phyloP scores from a whole-genome alignment of 37 sponge, comb jelly and placozoan genomes.

The Crambe crambe region DNA sequence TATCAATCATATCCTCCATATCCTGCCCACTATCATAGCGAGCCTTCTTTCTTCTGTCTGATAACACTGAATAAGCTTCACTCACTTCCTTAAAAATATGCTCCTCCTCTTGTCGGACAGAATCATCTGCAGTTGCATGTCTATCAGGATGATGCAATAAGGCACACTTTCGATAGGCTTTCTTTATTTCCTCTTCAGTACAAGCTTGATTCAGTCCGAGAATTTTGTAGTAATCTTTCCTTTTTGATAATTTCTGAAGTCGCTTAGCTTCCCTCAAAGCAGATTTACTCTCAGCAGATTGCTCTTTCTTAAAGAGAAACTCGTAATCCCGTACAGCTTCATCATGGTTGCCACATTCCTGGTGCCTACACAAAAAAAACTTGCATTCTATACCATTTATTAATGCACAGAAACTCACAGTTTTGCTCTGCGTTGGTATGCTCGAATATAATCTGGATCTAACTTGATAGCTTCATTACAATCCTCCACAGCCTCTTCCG shows the following conservation, averaged over 20 bases:
- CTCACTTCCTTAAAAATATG: conserved; percentile 94
- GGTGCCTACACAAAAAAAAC: conserved; percentile 55
- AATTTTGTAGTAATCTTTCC: conserved; percentile 99
- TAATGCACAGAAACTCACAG: not conserved
- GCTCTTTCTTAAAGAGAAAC: conserved; percentile 74
- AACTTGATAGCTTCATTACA: conserved; percentile 86
- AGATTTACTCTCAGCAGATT: conserved; percentile 53
- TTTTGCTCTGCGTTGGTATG: conserved; percentile 87
- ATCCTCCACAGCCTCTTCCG: conserved; percentile 74
- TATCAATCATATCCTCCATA: conserved; percentile 81
- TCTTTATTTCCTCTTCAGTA: conserved; percentile 92
- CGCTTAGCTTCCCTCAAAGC: conserved; percentile 74
- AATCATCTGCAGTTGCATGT: conserved; percentile 4
- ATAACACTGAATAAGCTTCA: conserved; percentile 92
- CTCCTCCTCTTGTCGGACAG: conserved; percentile 74
- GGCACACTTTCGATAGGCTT: conserved; percentile 88
- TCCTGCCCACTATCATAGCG: conserved; percentile 97
- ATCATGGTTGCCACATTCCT: conserved; percentile 84
- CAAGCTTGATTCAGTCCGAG: conserved; percentile 72
- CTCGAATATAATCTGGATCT: conserved; percentile 83
- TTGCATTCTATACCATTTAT: not conserved
- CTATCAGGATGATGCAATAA: conserved; percentile 91
- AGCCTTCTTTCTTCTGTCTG: conserved; percentile 79
- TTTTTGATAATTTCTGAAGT: conserved; percentile 78
- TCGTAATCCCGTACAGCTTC: conserved; percentile 96